Evolutionary conservation across 2,113 vertebrate species (phyloP).

Genomic region (Perca schrenkii): DNA sequence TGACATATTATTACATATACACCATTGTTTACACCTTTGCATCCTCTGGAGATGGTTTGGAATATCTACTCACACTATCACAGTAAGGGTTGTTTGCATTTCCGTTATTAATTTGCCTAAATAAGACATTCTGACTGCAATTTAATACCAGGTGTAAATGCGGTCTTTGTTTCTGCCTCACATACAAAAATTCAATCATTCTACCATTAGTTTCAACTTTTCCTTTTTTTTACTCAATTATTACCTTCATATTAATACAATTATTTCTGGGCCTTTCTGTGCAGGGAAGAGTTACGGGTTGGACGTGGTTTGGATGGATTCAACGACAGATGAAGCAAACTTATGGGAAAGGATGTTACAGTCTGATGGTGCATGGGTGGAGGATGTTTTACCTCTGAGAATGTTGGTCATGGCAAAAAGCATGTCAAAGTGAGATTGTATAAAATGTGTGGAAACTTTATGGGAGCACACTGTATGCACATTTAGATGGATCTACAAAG

Average conservation of each 20-base stretch:
- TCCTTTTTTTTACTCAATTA: not conserved
- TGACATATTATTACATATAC: not conserved
- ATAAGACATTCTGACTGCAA: not conserved
- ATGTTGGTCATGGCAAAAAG: conserved; percentile 89
- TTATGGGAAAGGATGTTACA: conserved; percentile 93
- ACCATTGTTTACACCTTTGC: not conserved
- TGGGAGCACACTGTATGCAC: not conserved
- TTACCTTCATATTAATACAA: not conserved
- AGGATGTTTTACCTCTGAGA: conserved; percentile 91
- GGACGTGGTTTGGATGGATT: conserved; percentile 95
- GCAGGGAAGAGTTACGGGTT: conserved; percentile 92
- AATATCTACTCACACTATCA: too few relatives aligned
- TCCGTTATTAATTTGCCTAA: not conserved
- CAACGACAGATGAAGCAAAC: conserved; percentile 86
- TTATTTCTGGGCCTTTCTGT: conserved; percentile 36
- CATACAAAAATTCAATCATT: not conserved
- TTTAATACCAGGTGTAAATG: not conserved
- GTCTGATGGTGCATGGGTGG: conserved; percentile 89
- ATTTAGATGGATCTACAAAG: not conserved
- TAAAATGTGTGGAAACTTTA: not conserved
- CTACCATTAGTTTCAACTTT: not conserved
- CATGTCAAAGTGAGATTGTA: conserved; percentile 80
- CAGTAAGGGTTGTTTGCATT: not conserved
- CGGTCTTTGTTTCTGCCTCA: not conserved
- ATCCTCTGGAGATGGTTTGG: not conserved